These are phyloP conservation scores for Himalopsyche tibetana DNA, from an alignment of 2,888 invertebrate genomes.

Conservation along the genomic window DNA sequence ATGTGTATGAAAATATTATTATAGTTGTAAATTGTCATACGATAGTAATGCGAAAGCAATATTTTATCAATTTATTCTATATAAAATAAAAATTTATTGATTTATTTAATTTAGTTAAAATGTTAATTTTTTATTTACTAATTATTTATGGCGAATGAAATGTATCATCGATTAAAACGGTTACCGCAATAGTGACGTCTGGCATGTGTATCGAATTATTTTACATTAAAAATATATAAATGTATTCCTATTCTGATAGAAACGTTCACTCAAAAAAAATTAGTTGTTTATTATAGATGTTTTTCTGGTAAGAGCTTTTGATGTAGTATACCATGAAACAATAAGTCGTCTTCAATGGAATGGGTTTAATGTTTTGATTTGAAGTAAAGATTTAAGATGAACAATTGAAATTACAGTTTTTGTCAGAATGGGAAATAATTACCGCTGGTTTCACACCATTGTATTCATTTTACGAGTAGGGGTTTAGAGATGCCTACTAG, in stretches of 20 bases:
- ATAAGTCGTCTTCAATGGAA: conserved; percentile 1
- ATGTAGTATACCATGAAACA: conserved; percentile 32
- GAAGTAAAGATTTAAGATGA: not conserved
- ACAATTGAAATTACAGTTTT: conserved; percentile 6
- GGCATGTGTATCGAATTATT: conserved; percentile 16
- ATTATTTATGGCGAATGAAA: no score
- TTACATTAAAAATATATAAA: not conserved
- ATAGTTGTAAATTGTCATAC: no score
- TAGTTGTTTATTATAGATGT: conserved; percentile 25
- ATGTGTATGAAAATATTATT: no score
- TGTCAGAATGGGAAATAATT: conserved; percentile 36
- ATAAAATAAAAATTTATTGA: no score
- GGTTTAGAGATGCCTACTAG: conserved; percentile 66
- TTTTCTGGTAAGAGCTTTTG: conserved; percentile 20
- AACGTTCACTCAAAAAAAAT: conserved; percentile 4
- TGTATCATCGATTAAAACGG: not conserved
- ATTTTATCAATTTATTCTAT: no score
- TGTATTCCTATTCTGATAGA: conserved; percentile 42
- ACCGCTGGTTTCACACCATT: conserved; percentile 33
- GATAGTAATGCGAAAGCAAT: no score
- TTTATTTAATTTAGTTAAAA: not conserved
- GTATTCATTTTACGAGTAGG: conserved; percentile 59
- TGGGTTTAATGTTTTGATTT: conserved; percentile 14
- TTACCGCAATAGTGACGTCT: not conserved
- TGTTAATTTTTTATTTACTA: not conserved